Evolutionary conservation across 2,888 invertebrate genomes (phyloP).

Genomic region (Tinea trinotella): DNA sequence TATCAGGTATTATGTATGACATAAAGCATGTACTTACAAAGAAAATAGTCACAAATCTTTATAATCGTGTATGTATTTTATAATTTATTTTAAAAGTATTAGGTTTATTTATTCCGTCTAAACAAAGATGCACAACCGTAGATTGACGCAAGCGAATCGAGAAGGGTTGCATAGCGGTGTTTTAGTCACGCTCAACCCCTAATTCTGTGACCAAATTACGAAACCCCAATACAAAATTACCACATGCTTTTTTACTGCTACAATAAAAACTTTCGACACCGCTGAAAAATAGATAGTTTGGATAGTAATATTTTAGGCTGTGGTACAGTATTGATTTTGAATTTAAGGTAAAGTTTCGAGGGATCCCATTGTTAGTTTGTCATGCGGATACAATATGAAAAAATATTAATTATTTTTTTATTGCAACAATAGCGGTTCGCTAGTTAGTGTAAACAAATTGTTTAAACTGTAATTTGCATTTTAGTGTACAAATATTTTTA

Average conservation of each 20-base stretch:
- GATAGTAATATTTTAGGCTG: neutral
- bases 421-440: slow-evolving; percentile 48
- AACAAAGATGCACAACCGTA: slow-evolving; percentile 49
- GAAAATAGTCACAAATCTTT: no score
- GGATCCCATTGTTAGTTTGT: slow-evolving; percentile 28
- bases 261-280: neutral
- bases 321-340: neutral
- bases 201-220: slow-evolving; percentile 30
- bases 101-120: slow-evolving; percentile 25
- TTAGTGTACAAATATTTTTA: neutral
- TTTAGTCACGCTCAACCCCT: slow-evolving; percentile 37
- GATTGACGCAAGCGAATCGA: slow-evolving; percentile 42
- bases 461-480: slow-evolving; percentile 27
- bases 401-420: slow-evolving; percentile 44
- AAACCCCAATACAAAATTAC: neutral
- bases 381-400: slow-evolving; percentile 33
- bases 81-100: slow-evolving; percentile 29
- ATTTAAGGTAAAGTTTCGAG: neutral
- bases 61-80: no score
- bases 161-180: slow-evolving; percentile 53
- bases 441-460: slow-evolving; percentile 68
- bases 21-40: no score
- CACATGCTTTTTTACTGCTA: neutral
- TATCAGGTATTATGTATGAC: no score
- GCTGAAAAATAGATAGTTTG: neutral